Conservation (phyloP, 23 tunicate genomes). For the Phallusia fumigata region DNA sequence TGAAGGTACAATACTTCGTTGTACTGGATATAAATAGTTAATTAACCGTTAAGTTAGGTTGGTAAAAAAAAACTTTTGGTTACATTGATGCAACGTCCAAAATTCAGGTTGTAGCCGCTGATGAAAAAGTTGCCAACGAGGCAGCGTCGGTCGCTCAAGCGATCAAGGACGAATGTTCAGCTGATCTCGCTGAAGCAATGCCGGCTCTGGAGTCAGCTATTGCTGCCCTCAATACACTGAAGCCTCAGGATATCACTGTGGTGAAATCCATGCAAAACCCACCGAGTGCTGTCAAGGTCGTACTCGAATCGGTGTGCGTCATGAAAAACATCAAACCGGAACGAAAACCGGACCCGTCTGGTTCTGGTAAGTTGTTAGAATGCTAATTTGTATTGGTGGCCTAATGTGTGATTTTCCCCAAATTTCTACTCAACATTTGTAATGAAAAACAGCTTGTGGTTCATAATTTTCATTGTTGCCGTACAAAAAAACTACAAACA, state of each 20-base stretch:
- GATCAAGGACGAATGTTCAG: conserved; percentile 95
- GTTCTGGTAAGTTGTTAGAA: conserved; percentile 59
- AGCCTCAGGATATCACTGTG: conserved; percentile 93
- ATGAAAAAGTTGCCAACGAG: conserved; percentile 90
- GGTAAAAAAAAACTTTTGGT: not conserved
- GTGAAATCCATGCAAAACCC: conserved; percentile 97
- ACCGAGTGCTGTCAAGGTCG: conserved; percentile 83
- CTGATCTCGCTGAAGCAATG: conserved; percentile 96
- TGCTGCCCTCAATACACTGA: conserved; percentile 90
- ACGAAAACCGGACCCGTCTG: conserved; percentile 96
- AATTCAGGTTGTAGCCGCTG: conserved; percentile 87
- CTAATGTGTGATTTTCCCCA: too few relatives aligned
- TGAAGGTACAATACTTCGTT: too few relatives aligned
- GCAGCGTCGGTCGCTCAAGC: conserved; percentile 93
- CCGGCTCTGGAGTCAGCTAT: conserved; percentile 95
- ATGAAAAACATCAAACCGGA: conserved; percentile 97
- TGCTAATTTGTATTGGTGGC: too few relatives aligned
- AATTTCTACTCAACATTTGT: too few relatives aligned
- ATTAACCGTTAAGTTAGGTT: not conserved
- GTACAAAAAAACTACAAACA: too few relatives aligned
- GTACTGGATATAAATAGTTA: too few relatives aligned
- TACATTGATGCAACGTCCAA: too few relatives aligned
- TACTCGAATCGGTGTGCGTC: conserved; percentile 91
- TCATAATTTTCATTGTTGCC: too few relatives aligned
- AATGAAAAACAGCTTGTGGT: too few relatives aligned